These are phyloP conservation scores for Macaca nemestrina DNA, from an alignment of 2,113 vertebrate species.

Conservation along the genomic window DNA sequence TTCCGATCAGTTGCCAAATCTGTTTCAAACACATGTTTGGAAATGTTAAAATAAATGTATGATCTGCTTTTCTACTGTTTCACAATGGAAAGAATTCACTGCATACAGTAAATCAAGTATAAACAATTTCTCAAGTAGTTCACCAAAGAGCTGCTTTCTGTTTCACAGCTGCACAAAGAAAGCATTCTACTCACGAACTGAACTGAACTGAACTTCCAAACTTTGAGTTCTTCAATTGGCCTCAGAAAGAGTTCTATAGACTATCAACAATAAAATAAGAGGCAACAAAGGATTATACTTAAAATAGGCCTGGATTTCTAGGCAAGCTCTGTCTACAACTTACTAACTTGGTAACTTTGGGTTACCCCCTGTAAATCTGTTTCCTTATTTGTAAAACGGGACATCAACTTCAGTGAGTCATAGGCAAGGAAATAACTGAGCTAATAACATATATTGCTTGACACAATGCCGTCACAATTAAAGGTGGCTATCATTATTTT, in stretches of 20 bases:
- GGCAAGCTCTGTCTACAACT: neutral
- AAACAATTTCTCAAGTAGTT: slow-evolving; percentile 51
- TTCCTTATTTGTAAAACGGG: slow-evolving; percentile 25
- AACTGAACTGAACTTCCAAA: slow-evolving; percentile 42
- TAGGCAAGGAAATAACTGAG: neutral
- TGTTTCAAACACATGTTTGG: slow-evolving; percentile 82
- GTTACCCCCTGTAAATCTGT: neutral
- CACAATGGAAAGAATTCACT: slow-evolving; percentile 62
- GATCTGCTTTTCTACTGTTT: slow-evolving; percentile 32
- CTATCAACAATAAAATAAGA: neutral
- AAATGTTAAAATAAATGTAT: slow-evolving; percentile 66
- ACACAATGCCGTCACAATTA: neutral
- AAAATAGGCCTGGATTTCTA: neutral
- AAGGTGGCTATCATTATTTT: neutral
- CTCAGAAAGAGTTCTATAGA: slow-evolving; percentile 12
- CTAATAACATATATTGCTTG: neutral
- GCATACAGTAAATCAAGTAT: slow-evolving; percentile 21
- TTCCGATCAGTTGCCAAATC: slow-evolving; percentile 95
- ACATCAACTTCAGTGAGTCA: neutral
- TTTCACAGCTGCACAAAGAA: slow-evolving; percentile 55
- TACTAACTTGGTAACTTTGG: neutral
- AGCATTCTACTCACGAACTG: slow-evolving; percentile 50
- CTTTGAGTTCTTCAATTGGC: neutral
- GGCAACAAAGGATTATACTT: neutral
- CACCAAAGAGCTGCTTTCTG: slow-evolving; percentile 36